A percentile compares a stretch with the other conserved stretches of the same genome.
Evolutionary conservation across 92 coral and sea anemone genomes (phyloP).

Genomic region (Epizoanthus illoricatus): DNA sequence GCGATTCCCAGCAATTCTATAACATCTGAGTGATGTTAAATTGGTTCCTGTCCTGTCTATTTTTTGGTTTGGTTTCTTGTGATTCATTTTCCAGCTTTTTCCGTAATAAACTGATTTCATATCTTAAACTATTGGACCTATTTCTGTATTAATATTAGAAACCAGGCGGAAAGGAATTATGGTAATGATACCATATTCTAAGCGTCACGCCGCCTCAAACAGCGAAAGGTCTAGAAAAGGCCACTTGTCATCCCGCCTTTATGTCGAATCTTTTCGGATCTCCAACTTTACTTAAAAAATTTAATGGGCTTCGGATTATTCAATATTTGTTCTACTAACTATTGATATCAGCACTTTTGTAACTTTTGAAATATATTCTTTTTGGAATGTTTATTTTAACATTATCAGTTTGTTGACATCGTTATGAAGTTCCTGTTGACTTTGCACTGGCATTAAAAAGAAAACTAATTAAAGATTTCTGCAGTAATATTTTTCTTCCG

Average conservation of each 20-base stretch:
- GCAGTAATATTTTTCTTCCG: conserved; percentile 2
- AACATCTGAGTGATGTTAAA: too few species aligned
- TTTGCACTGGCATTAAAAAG: conserved; percentile 1
- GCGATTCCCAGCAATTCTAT: too few species aligned
- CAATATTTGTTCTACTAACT: conserved; percentile 7
- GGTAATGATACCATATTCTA: too few species aligned
- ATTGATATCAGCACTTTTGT: not conserved
- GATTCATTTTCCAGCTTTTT: too few species aligned
- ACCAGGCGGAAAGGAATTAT: too few species aligned
- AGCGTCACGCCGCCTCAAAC: not conserved
- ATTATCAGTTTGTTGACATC: conserved; percentile 11
- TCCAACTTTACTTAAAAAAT: not conserved
- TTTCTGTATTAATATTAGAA: too few species aligned
- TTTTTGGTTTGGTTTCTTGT: too few species aligned
- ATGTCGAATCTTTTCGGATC: conserved; percentile 10
- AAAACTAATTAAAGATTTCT: conserved; percentile 25
- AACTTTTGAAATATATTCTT: conserved; percentile 14
- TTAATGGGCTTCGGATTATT: not conserved
- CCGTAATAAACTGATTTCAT: too few species aligned
- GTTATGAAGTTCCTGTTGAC: conserved; percentile 2
- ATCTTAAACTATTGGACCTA: too few species aligned
- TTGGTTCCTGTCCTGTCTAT: too few species aligned
- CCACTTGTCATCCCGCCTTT: not conserved
- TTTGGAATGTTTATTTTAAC: not conserved
- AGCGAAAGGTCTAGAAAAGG: not conserved